Conservation (phyloP, 2,797 vertebrate genomes). For the Liparis tanakae region DNA sequence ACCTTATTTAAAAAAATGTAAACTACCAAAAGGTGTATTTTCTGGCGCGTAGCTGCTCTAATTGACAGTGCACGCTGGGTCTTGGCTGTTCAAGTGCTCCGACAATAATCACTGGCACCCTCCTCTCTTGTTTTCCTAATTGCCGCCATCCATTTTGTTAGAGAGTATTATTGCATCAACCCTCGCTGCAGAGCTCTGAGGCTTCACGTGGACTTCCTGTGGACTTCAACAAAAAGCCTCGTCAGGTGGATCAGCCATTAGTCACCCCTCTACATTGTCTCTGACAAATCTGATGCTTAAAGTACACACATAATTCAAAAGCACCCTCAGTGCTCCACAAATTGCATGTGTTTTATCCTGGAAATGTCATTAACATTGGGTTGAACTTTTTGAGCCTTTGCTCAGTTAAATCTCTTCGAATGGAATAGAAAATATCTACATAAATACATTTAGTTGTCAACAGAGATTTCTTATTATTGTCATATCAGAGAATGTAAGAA, state of each 20-base stretch:
- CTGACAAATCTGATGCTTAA: constrained; percentile 75
- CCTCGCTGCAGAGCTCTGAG: constrained; percentile 63
- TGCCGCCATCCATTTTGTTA: constrained; percentile 65
- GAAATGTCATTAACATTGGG: constrained; percentile 60
- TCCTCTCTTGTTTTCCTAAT: constrained; percentile 73
- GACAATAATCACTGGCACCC: constrained; percentile 65
- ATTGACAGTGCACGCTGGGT: constrained; percentile 53
- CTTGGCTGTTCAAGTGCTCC: constrained; percentile 56
- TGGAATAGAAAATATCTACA: constrained; percentile 1
- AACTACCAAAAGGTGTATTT: constrained; percentile 28
- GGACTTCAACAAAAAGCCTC: constrained; percentile 76
- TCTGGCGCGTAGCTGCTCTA: constrained; percentile 33
- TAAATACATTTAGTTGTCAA: constrained; percentile 6
- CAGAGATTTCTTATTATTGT: background rate
- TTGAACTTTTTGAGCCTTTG: constrained; percentile 48
- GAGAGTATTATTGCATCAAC: constrained; percentile 65
- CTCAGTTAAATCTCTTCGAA: constrained; percentile 26
- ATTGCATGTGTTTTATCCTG: constrained; percentile 58
- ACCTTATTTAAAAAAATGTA: constrained; percentile 25
- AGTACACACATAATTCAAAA: constrained; percentile 68
- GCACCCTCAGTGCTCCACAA: constrained; percentile 58
- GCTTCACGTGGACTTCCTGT: constrained; percentile 74
- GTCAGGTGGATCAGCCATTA: constrained; percentile 76
- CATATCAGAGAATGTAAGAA: background rate
- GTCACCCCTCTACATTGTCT: constrained; percentile 63